Evolutionary conservation across 2,797 vertebrate species (phyloP), one percentile per base, ranked within the genome.

Genomic region (Thunnus albacares): DNA sequence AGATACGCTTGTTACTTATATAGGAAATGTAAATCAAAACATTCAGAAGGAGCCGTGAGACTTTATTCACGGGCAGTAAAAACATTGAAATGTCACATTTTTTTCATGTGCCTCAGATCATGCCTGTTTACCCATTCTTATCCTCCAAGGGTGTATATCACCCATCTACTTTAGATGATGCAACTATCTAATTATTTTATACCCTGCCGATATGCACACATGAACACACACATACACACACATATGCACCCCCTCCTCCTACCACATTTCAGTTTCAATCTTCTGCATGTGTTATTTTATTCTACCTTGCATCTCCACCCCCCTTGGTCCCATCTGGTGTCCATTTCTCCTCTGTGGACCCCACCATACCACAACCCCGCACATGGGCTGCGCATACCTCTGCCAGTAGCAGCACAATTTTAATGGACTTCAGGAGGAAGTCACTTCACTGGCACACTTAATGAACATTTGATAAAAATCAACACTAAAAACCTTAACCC

Each of bases 401-500:
- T 68, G 82, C 88, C 86, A 87, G 89, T 89, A 91, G 90, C 86
- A 55, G 81, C 77, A 66, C 51, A 26, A 51, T 93, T 95, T 96
- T 96, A 95, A 97, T 97, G 96, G 96, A 96, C 96, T 96, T 96
- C 93, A 94, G 93, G 90, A 96, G 96, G 95, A 95, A 95, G 94
- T 95, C 95, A 96, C 96, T 96, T 94, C 92, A 89, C 91, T 71
- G 79, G 94, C 94, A 89, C 95, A 94, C 94, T 92, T 95, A 94
- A 95, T 95, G 90, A 95, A 89, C 97, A 93, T 95, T 95, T 95
- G 96, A 96, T 96, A 96, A 96, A 97, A 96, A 97, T 96, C 95
- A 96, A 90, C 89, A 95, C 69, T 57, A 58, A 85, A 96, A 87
- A 82, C 65, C 62, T 33, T 70, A 71, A 57, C 71, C 56, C 33